Percentiles rank a stretch among this genome's conserved stretches.
Conservation (phyloP, 2,888 invertebrate species). For the Tortrix viridana region DNA sequence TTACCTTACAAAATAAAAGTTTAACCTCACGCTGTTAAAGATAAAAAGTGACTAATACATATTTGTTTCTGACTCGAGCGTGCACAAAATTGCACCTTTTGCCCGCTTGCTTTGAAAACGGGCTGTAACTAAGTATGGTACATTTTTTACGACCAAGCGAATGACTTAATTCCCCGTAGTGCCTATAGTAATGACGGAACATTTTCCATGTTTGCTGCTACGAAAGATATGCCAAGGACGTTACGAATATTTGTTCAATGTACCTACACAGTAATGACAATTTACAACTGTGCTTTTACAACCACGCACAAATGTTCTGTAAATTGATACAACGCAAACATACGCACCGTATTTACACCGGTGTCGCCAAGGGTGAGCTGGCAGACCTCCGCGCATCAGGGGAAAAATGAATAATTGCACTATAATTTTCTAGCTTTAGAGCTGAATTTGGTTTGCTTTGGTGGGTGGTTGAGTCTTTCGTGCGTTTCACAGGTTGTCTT, state of each 20-base stretch:
- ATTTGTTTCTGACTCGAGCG: slow-evolving; percentile 1
- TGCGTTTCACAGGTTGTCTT: slow-evolving; percentile 17
- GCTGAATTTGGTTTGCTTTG: neutral
- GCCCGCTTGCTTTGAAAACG: neutral
- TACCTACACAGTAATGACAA: slow-evolving; percentile 33
- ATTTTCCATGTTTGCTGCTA: slow-evolving; percentile 14
- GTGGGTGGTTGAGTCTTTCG: slow-evolving; percentile 8
- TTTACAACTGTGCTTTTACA: slow-evolving; percentile 44
- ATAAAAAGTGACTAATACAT: slow-evolving; percentile 21
- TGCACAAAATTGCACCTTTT: slow-evolving; percentile 2
- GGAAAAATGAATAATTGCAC: neutral
- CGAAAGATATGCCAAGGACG: slow-evolving; percentile 32
- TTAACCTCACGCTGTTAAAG: slow-evolving; percentile 13
- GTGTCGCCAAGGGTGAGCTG: slow-evolving; percentile 49
- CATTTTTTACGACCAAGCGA: neutral
- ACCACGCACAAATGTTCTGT: slow-evolving; percentile 65
- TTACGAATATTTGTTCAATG: slow-evolving; percentile 29
- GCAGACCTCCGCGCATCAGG: slow-evolving; percentile 39
- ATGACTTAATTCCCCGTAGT: slow-evolving; percentile 3
- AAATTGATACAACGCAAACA: slow-evolving; percentile 73
- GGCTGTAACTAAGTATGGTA: neutral
- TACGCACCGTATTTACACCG: slow-evolving; percentile 56
- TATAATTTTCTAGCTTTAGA: neutral
- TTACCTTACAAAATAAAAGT: slow-evolving; percentile 37
- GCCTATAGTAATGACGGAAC: neutral